These are phyloP conservation scores for Drosophila equinoxialis DNA, from an alignment of 1,140 invertebrate species.

Conservation along the genomic window DNA sequence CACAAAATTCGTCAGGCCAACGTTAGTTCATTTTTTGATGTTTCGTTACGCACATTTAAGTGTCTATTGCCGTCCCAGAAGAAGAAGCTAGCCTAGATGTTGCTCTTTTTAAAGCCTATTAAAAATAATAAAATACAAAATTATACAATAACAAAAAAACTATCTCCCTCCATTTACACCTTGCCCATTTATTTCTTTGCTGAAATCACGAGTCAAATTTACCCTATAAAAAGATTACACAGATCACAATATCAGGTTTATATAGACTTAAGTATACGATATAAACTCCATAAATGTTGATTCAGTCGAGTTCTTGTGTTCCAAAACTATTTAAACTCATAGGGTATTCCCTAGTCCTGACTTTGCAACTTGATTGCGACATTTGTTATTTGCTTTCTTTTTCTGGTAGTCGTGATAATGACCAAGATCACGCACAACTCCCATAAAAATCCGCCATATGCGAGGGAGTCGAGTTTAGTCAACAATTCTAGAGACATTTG, in stretches of 20 bases:
- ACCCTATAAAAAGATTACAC: not conserved
- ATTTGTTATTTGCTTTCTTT: constrained; percentile 4
- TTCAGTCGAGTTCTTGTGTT: no score
- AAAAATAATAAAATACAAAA: constrained; percentile 52
- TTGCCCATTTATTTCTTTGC: constrained; percentile 37
- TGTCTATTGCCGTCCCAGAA: not conserved
- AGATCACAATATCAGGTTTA: no score
- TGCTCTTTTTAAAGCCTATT: constrained; percentile 48
- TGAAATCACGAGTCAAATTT: constrained; percentile 35
- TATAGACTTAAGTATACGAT: no score
- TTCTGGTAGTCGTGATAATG: constrained; percentile 51
- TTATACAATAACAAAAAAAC: constrained; percentile 51
- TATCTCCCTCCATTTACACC: constrained; percentile 59
- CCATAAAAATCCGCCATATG: constrained; percentile 47
- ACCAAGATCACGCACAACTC: constrained; percentile 65
- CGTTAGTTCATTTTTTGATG: not conserved
- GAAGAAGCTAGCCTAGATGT: constrained; percentile 1
- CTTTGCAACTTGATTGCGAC: not conserved
- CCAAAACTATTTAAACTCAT: no score
- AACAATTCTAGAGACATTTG: constrained; percentile 19
- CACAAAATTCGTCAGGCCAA: not conserved
- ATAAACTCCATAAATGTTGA: no score
- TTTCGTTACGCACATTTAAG: not conserved
- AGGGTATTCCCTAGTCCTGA: not conserved
- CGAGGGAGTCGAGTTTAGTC: constrained; percentile 39